A percentile compares a stretch with the other conserved stretches of the same genome.
Evolutionary conservation across 2,888 invertebrate genomes (phyloP).

Genomic region (Minunthozetes semirufus): DNA sequence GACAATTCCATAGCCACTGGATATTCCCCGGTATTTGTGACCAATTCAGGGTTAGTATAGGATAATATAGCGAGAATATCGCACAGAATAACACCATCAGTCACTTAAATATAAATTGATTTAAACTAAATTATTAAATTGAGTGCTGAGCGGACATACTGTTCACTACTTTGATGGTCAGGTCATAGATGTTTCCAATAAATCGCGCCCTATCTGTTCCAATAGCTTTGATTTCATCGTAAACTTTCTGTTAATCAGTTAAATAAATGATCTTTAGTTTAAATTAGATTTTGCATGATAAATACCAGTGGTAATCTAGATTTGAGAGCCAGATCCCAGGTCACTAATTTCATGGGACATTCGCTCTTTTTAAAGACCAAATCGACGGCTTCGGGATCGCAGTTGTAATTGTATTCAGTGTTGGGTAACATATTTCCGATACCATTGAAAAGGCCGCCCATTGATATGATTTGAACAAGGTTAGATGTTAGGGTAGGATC

Average conservation of each 20-base stretch:
- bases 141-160: no score
- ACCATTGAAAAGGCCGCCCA: constrained; percentile 45
- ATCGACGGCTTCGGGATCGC: constrained; percentile 69
- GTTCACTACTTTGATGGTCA: background rate
- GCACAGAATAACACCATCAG: constrained; percentile 11
- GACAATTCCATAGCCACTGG: constrained; percentile 25
- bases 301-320: constrained; percentile 38
- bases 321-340: constrained; percentile 58
- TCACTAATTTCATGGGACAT: constrained; percentile 57
- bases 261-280: background rate
- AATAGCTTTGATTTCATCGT: background rate
- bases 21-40: background rate
- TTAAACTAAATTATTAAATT: no score
- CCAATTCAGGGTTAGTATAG: constrained; percentile 20
- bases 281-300: background rate
- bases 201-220: constrained; percentile 32
- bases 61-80: constrained; percentile 38
- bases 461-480: constrained; percentile 37
- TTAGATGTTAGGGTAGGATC: constrained; percentile 47
- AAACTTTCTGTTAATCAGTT: constrained; percentile 29
- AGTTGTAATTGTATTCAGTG: constrained; percentile 70
- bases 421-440: constrained; percentile 57
- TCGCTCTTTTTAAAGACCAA: constrained; percentile 58
- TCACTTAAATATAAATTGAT: no score
- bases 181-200: constrained; percentile 4